Evolutionary conservation across 1,140 invertebrate species (phyloP), one percentile per base, ranked within the genome.

Genomic region (Cotesia vestalis): DNA sequence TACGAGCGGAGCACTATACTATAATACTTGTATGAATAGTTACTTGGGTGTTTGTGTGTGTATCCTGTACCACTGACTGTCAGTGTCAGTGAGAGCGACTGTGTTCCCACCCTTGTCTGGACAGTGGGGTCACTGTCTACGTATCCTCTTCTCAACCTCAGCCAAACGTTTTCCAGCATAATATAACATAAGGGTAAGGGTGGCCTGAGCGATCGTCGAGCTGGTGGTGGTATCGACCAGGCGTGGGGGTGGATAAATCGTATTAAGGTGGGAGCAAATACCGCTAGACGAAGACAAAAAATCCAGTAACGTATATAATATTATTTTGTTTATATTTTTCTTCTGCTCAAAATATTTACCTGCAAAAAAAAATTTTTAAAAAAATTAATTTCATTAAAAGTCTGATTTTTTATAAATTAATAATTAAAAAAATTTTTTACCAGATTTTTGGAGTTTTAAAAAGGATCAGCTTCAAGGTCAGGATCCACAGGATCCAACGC

Each of bases 181-280:
- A 27, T 46, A 46, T 3, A 40, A 40, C 4, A 71, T 72, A 72
- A 72, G 70, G 70, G 70, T 72, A 72, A 72, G 70, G 70, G 70
- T 72, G 70, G 70, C 62, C 63, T 34, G 5, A 53, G 5, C 17
- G 46, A 35, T 40, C 51, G 27, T 64, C 4, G 52, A 35, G 63
- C 53, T 60, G 69, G 62, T 60, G 69, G 51, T 46, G 57, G 40
- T 8, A 27, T 6, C 35, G 11, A 71, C 51, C 17, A 62, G 61
- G 59, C 59, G 57, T 60, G 60, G 68, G 68, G 68, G 60, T 38
- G 60, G 34, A 62, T 20, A 14, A 55, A 20, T 55, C 14, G 4
- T 5, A 20, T 59, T 4, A 5, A 59, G 20, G 17, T 20, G 57
- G 57, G n/a, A 59, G 57, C 3, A 59, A 59, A 27, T 17, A 59